A percentile compares a stretch with the other conserved stretches of the same genome.
Conservation (phyloP, 2,888 invertebrate species). For the Zeuzera pyrina region DNA sequence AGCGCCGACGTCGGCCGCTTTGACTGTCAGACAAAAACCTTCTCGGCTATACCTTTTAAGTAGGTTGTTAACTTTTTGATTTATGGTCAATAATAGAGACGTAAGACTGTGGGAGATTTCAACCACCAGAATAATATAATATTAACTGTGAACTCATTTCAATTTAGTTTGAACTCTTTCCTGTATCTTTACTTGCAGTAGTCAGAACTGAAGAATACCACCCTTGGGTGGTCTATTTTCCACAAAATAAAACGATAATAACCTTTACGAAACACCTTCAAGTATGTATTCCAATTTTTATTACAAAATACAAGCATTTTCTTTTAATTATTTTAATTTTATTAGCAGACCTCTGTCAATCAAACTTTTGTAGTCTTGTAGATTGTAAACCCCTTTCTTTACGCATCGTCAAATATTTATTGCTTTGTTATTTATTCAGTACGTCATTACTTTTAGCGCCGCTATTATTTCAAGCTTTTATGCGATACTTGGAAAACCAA, state of each 20-base stretch:
- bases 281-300: not conserved
- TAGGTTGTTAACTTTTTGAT: slow-evolving; percentile 74
- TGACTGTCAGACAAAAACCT: slow-evolving; percentile 65
- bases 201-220: too few relatives aligned
- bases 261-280: too few relatives aligned
- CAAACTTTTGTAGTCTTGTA: too few relatives aligned
- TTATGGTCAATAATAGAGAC: slow-evolving; percentile 73
- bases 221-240: not conserved
- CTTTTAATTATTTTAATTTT: too few relatives aligned
- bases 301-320: not conserved
- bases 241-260: too few relatives aligned
- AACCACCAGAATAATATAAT: slow-evolving; percentile 62
- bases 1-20: slow-evolving; percentile 57
- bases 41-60: slow-evolving; percentile 67
- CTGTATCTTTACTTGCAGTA: too few relatives aligned
- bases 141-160: slow-evolving; percentile 62
- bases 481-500: too few relatives aligned
- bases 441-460: slow-evolving; percentile 6
- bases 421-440: not conserved
- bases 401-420: not conserved
- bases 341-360: too few relatives aligned
- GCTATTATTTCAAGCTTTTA: slow-evolving; percentile 1
- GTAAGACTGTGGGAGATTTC: slow-evolving; percentile 67
- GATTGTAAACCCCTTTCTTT: too few relatives aligned
- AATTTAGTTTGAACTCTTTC: too few relatives aligned